These are phyloP conservation scores for Tetheella fluctuosa DNA, from an alignment of 2,888 invertebrate genomes.

Conservation along the genomic window DNA sequence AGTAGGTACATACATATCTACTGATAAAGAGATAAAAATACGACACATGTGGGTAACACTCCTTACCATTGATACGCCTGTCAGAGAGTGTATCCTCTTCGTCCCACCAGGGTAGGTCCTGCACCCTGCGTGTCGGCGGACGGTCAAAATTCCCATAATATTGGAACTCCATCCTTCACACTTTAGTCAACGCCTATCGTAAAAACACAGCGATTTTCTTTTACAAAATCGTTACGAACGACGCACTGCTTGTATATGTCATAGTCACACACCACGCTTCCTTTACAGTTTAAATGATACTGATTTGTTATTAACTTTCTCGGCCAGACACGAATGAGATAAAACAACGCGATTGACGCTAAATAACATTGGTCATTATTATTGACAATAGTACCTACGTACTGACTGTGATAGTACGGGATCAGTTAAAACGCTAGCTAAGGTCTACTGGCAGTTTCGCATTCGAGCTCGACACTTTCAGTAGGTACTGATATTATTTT, in stretches of 20 bases:
- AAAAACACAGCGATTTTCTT: conserved; percentile 36
- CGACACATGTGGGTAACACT: conserved; percentile 9
- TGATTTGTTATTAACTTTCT: conserved; percentile 66
- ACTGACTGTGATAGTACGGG: conserved; percentile 11
- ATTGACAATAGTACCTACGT: conserved; percentile 37
- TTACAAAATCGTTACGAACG: conserved; percentile 35
- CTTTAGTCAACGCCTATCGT: conserved; percentile 27
- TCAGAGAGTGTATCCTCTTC: conserved; percentile 77
- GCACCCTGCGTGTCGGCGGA: conserved; percentile 53
- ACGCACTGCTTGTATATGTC: conserved; percentile 30
- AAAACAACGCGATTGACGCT: conserved; percentile 60
- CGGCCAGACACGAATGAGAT: conserved; percentile 68
- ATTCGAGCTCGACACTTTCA: not conserved
- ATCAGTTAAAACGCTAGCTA: not conserved
- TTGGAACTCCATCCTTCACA: conserved; percentile 72
- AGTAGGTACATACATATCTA: not conserved
- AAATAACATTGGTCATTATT: conserved; percentile 59
- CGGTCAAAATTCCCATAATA: conserved; percentile 73
- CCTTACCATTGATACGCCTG: conserved; percentile 72
- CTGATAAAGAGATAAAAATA: not conserved
- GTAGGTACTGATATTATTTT: not conserved
- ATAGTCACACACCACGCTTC: conserved; percentile 58
- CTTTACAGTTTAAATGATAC: conserved; percentile 64
- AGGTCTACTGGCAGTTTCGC: not conserved
- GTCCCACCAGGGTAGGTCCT: conserved; percentile 77